phyloP scores from a whole-genome alignment of 2,113 vertebrate species.

The Glareola pratincola region DNA sequence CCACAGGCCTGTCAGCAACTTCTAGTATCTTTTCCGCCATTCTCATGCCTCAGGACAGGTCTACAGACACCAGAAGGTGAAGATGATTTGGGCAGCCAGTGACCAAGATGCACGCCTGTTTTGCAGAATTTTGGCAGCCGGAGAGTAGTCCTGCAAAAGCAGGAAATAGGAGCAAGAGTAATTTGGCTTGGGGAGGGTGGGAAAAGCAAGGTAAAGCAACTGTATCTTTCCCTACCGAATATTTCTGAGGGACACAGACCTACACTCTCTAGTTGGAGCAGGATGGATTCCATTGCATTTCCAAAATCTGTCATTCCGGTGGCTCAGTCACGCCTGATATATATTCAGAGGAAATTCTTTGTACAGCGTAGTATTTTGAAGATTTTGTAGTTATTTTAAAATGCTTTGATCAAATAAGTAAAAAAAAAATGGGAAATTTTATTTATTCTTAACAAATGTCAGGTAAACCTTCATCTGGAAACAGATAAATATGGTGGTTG shows the following conservation, averaged over 20 bases:
- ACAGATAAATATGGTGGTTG: neutral
- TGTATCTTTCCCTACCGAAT: neutral
- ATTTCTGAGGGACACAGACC: neutral
- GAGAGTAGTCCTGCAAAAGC: neutral
- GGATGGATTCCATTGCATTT: neutral
- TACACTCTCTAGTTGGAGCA: neutral
- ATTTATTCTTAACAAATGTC: neutral
- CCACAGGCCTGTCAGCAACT: neutral
- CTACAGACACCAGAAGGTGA: neutral
- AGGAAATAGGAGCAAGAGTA: neutral
- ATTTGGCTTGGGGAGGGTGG: neutral
- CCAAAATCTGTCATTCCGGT: neutral
- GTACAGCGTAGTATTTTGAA: neutral
- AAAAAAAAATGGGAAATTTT: neutral
- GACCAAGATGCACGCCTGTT: neutral
- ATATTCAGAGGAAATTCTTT: neutral
- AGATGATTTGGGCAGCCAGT: neutral
- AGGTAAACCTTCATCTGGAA: neutral
- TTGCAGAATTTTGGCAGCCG: neutral
- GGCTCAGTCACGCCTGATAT: neutral
- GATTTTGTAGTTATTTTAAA: neutral
- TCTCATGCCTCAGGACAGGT: neutral
- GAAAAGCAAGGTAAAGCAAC: neutral
- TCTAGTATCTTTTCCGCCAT: neutral
- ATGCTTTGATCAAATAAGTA: neutral